These are phyloP conservation scores for Phenganax subtilis DNA, from an alignment of 92 coral and sea anemone species.

Conservation along the genomic window DNA sequence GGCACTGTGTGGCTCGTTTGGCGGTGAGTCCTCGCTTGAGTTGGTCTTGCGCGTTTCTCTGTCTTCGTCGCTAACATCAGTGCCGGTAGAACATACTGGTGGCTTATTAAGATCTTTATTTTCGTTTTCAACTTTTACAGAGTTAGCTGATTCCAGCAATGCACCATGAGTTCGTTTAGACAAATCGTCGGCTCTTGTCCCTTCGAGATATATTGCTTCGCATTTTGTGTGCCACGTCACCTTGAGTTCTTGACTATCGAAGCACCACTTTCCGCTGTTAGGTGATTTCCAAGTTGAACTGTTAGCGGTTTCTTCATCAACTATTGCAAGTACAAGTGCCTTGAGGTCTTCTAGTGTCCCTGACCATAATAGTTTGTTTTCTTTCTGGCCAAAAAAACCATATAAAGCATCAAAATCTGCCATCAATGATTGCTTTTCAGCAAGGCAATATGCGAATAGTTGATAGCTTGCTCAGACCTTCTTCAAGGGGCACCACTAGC, in stretches of 20 bases:
- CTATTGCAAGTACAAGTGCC: slow-evolving; percentile 20
- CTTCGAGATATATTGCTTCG: neutral
- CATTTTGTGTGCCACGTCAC: slow-evolving; percentile 13
- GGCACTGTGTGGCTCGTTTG: no score
- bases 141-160: neutral
- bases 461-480: no score
- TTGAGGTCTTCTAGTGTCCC: slow-evolving; percentile 29
- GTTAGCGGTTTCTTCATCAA: slow-evolving; percentile 9
- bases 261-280: slow-evolving; percentile 28
- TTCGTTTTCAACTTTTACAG: neutral
- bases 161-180: neutral
- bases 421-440: no score
- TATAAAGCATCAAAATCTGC: neutral
- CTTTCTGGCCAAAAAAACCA: neutral
- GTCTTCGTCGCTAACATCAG: neutral
- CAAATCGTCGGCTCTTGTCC: neutral
- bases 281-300: slow-evolving; percentile 13
- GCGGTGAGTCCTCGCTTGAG: no score
- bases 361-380: slow-evolving; percentile 22
- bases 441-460: no score
- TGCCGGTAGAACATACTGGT: neutral
- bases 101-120: neutral
- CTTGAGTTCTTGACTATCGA: slow-evolving; percentile 5
- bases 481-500: no score
- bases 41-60: no score